Base-by-base conservation (phyloP, 2,888 invertebrate genomes). In the Augiades crinisus region DNA sequence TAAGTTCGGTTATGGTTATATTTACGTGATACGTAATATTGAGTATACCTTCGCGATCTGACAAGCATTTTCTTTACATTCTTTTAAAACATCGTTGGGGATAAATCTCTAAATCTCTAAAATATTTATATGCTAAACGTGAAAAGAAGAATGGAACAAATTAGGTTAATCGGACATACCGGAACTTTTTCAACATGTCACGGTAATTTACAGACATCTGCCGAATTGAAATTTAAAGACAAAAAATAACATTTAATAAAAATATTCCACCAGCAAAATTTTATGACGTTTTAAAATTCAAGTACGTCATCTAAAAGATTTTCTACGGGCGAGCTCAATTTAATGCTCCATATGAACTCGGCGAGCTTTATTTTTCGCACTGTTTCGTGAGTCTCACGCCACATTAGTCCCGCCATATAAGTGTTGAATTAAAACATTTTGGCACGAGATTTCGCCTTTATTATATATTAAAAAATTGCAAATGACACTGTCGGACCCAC, bases 401-500 rank as follows among this genome's bases (percentile, higher is more conserved):
- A 49, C 47, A 49, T 40, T 49, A 49, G 40, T 16, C 21, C 30
- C 30, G 30, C 27, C 21, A 38, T 31, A 37, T 47, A 30, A 38
- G 17, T 30, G 47, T 19, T 38, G 47, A 47, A 78, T 80, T 78
- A 81, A 78, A 76, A 75, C 70, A 75, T 80, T 78, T 81, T 79
- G 77, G 78, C 78, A 38, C 38, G 17, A 16, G 47, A 19, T 38
- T 47, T 68, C 59, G 73, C 65, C 72, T 79, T 77, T 70, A 72
- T 70, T 74, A 75, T 77, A 75, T 54, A 73, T 73, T 68, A 70
- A 63, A 80, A 78, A 70, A 77, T 77, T 71, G 72, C 73, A 65
- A 64, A 67, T 61, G 67, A 63, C 47, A 46, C 27, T 38, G 21
- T 60, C 63, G 66, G 65, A 68, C 67, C 70, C 59, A 65, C 60